A percentile compares a stretch with the other conserved stretches of the same genome.
phyloP scores from a whole-genome alignment of 2,888 invertebrate species.

The Caradrina kadenii region DNA sequence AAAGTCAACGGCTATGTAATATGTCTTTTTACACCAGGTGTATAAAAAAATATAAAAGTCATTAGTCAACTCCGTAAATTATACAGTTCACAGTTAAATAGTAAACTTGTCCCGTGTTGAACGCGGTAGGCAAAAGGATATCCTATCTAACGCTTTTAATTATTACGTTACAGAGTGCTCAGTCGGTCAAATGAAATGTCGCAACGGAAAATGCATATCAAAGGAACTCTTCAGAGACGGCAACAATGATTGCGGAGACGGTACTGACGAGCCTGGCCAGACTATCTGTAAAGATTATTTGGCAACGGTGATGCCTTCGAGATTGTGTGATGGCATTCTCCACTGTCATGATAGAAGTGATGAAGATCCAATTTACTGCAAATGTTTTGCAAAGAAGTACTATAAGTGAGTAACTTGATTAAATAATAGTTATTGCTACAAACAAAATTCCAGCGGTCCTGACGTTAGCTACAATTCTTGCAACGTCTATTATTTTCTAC shows the following conservation, averaged over 20 bases:
- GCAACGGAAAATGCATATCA: slow-evolving; percentile 92
- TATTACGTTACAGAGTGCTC: slow-evolving; percentile 90
- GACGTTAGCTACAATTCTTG: too few species aligned
- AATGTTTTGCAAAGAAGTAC: slow-evolving; percentile 87
- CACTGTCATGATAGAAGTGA: slow-evolving; percentile 95
- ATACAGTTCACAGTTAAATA: background rate
- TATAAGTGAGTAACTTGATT: slow-evolving; percentile 73
- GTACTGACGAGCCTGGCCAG: slow-evolving; percentile 92
- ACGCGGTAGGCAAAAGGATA: background rate
- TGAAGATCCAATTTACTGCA: slow-evolving; percentile 92
- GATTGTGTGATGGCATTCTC: slow-evolving; percentile 94
- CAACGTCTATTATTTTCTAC: too few species aligned
- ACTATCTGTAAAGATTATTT: slow-evolving; percentile 93
- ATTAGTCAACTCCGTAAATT: background rate
- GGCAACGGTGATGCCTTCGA: slow-evolving; percentile 92
- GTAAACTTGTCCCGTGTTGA: background rate
- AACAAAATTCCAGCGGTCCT: too few species aligned
- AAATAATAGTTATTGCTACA: too few species aligned
- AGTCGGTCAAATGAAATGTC: slow-evolving; percentile 92
- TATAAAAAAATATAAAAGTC: too few species aligned
- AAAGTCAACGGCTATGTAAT: too few species aligned
- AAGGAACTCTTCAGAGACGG: slow-evolving; percentile 93
- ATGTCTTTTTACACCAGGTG: too few species aligned
- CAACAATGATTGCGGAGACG: slow-evolving; percentile 92
- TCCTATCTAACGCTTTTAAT: background rate